Evolutionary conservation across 2,888 invertebrate species (phyloP), one percentile per base, ranked within the genome.

Genomic region (Campopleginae sp.): DNA sequence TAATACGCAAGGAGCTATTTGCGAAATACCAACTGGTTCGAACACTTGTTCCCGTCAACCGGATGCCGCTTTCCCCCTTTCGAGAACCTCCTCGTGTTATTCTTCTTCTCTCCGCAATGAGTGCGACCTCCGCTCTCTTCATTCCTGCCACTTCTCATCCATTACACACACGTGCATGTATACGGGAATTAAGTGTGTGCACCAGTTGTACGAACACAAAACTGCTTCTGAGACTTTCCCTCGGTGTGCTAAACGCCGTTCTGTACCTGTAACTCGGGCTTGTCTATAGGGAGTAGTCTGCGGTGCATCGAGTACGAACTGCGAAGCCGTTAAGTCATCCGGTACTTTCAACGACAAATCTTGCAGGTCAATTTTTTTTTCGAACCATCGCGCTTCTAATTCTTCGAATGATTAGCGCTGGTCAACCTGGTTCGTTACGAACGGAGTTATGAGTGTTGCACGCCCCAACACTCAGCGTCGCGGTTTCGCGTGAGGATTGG

Each of bases 1-100:
- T 66, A 31, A 54, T 42, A 17, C n/a, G 68, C 54, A 6, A 42
- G 71, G 61, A 44, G 51, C 14, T 12, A 17, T 44, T 63, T 17
- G 71, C 48, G 65, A 82, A 77, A 77, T 77, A 77, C 77, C 77
- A 58, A 82, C 78, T 74, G 72, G 78, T 68, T 78, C 87, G 88
- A 90, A 89, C 88, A 86, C 86, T 84, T 75, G 81, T 86, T 86
- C 89, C 87, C 89, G 81, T 81, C 89, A 86, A 89, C 91, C 92
- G 92, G 92, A 92, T 92, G 88, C 74, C 81, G 70, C 31, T 23
- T 61, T 51, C 66, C 68, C 81, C 81, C 84, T 77, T 51, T n/a
- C 33, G 2, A 23, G 58, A 46, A 54, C 42, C 44, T 44, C 66
- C 17, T 23, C 61, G 42, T 42, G 19, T 65, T 70, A 76, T 58